These are phyloP conservation scores for Phrynocephalus versicolor DNA, from an alignment of 2,113 vertebrate genomes.

Conservation along the genomic window DNA sequence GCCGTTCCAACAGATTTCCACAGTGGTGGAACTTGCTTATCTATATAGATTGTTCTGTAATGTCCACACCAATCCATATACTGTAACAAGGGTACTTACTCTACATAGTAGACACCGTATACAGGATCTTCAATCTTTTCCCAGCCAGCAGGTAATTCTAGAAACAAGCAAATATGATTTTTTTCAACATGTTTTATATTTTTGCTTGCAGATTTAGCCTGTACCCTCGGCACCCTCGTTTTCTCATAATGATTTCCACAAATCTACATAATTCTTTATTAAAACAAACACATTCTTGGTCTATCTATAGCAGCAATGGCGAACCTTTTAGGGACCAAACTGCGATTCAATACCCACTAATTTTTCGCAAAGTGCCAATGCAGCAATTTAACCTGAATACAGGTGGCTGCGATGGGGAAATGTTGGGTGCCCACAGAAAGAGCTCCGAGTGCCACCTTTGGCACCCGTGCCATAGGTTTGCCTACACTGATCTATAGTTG, in stretches of 20 bases:
- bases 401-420: no score
- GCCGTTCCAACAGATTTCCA: background rate
- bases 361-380: no score
- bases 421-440: no score
- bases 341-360: no score
- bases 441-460: no score
- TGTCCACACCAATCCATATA: background rate
- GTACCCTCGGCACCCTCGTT: no score
- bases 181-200: background rate
- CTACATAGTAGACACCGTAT: slow-evolving; percentile 99
- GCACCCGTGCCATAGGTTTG: no score
- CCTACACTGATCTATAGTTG: no score
- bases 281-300: background rate
- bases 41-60: rapidly evolving
- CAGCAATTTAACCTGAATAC: no score
- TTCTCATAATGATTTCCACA: background rate
- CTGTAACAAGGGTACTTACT: slow-evolving; percentile 84
- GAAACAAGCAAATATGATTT: slow-evolving; percentile 60
- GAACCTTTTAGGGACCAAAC: no score
- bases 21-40: background rate
- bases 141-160: slow-evolving; percentile 97
- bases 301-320: background rate
- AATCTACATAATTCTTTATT: background rate
- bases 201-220: background rate
- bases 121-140: slow-evolving; percentile 99